Base-by-base conservation (phyloP, 2,797 vertebrate species). In the Silurus aristotelis region DNA sequence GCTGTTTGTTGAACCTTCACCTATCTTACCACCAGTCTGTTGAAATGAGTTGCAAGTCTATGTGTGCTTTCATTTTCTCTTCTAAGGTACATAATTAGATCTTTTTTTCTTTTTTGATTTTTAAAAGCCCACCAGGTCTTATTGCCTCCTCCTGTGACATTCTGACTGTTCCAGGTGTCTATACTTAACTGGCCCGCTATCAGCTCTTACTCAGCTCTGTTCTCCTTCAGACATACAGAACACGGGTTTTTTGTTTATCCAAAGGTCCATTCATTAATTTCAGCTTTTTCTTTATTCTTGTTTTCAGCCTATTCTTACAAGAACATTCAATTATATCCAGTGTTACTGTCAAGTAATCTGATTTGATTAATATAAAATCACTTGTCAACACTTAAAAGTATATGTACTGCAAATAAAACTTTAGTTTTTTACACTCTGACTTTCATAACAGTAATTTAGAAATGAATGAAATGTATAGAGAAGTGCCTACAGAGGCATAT, bases 131-230 rank as follows among this genome's bases (percentile, higher is more conserved):
- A 78, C n/a, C 77, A 55, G 52, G 63, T 22, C 27, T 63, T 68
- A 61, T 60, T 78, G 76, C 61, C 73, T 76, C 80, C 77, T 63
- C 71, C 73, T 73, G 75, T 85, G 68, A 52, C 75, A 86, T 80
- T 64, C 58, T 89, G 85, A 85, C 77, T 84, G 58, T 83, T 86
- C 75, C 75, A 61, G 75, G 84, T 89, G 88, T 86, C 55, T 67
- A 58, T 80, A 79, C 75, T 55, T 82, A 73, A 83, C 22, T 82
- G 82, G 90, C 90, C 91, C 64, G 78, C 70, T 81, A 81, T 85
- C 56, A 82, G 63, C 71, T 60, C 52, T 76, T 75, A 82, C 52
- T 80, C 61, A 67, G 70, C 80, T 43, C 77, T 19, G 64, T 73
- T 76, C 61, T 76, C 15, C 63, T 73, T 76, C 72, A 77, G 31